Evolutionary conservation across 2,888 invertebrate species (phyloP).

Genomic region (Unio delphinus): DNA sequence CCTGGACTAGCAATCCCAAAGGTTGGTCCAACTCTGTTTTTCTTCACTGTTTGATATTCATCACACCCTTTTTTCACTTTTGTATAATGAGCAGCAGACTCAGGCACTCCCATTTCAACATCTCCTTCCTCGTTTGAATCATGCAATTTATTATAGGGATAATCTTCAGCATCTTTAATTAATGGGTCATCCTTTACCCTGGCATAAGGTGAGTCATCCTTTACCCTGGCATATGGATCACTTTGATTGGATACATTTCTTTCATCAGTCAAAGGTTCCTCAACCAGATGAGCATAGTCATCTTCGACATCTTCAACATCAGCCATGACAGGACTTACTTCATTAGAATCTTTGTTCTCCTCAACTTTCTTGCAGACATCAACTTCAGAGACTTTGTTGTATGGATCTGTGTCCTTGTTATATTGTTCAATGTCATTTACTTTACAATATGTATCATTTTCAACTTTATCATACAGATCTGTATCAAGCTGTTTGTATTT

Average conservation of each 20-base stretch:
- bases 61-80: slow-evolving; percentile 25
- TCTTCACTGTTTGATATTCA: slow-evolving; percentile 1
- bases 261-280: slow-evolving; percentile 16
- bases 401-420: slow-evolving; percentile 30
- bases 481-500: no score
- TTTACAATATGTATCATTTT: slow-evolving; percentile 13
- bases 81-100: slow-evolving; percentile 29
- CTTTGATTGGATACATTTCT: slow-evolving; percentile 37
- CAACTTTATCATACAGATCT: not conserved
- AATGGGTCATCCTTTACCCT: slow-evolving; percentile 37
- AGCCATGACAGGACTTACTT: no score
- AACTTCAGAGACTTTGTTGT: slow-evolving; percentile 32
- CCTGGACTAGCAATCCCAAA: no score
- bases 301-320: no score
- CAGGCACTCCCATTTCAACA: slow-evolving; percentile 25
- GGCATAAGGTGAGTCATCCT: slow-evolving; percentile 36
- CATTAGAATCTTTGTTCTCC: slow-evolving; percentile 2
- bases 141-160: slow-evolving; percentile 31
- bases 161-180: slow-evolving; percentile 24
- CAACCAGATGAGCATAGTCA: no score
- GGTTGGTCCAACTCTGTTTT: no score
- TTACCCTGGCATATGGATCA: slow-evolving; percentile 33
- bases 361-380: slow-evolving; percentile 15
- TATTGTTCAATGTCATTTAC: slow-evolving; percentile 21
- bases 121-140: slow-evolving; percentile 24